Evolutionary conservation across 2,888 invertebrate species (phyloP).

Genomic region (Celastrina argiolus): DNA sequence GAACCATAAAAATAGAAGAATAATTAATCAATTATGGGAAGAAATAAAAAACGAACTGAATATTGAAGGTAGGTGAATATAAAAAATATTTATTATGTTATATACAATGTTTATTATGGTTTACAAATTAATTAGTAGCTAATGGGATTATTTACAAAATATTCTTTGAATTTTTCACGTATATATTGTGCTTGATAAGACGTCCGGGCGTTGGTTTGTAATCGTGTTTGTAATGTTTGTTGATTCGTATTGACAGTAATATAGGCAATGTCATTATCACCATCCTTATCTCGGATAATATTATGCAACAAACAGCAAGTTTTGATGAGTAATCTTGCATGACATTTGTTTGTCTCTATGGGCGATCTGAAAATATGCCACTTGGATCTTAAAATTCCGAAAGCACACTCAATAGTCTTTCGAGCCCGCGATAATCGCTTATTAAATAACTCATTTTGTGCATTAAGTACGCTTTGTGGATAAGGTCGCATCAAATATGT

Average conservation of each 20-base stretch:
- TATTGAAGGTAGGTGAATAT: conserved; percentile 31
- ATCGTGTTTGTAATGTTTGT: conserved; percentile 26
- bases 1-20: conserved; percentile 33
- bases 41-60: conserved; percentile 31
- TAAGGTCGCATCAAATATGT: conserved; percentile 35
- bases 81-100: conserved; percentile 29
- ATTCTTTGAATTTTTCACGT: conserved; percentile 29
- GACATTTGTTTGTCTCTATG: conserved; percentile 34
- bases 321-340: conserved; percentile 30
- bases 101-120: conserved; percentile 2
- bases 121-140: conserved; percentile 6
- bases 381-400: conserved; percentile 29
- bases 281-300: conserved; percentile 31
- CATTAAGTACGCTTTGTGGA: conserved; percentile 29
- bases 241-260: conserved; percentile 28
- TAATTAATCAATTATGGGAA: conserved; percentile 31
- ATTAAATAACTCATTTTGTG: conserved; percentile 31
- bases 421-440: conserved; percentile 25
- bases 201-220: conserved; percentile 29
- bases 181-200: conserved; percentile 31
- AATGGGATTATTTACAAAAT: conserved; percentile 32
- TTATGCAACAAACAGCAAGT: conserved; percentile 29
- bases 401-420: conserved; percentile 30
- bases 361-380: conserved; percentile 30
- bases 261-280: conserved; percentile 29